Evolutionary conservation across 2,888 invertebrate genomes (phyloP).

Genomic region (Pinctada fucata): DNA sequence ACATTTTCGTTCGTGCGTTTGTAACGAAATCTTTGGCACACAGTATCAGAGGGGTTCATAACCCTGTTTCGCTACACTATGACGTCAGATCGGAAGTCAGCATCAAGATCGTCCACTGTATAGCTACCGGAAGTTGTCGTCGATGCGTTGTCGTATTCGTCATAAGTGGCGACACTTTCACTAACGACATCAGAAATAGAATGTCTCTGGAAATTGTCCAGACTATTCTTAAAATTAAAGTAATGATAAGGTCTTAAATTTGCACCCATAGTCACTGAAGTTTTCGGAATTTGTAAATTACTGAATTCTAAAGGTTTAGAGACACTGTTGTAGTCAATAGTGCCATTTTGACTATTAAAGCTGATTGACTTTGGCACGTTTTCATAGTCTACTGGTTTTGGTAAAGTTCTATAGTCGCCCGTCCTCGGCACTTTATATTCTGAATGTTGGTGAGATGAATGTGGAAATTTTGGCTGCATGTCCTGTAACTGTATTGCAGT

Average conservation of each 20-base stretch:
- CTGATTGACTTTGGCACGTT: not conserved
- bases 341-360: no score
- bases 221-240: not conserved
- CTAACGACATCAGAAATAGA: slow-evolving; percentile 33
- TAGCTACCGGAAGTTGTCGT: slow-evolving; percentile 71
- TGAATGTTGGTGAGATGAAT: not conserved
- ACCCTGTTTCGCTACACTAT: not conserved
- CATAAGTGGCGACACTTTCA: slow-evolving; percentile 37
- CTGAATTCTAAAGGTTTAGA: no score
- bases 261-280: not conserved
- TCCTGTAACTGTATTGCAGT: not conserved
- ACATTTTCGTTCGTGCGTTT: no score
- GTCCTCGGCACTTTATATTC: not conserved
- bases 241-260: slow-evolving; percentile 1
- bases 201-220: not conserved
- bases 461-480: not conserved
- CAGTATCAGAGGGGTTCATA: no score
- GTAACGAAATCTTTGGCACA: no score
- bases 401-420: not conserved
- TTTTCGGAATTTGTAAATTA: not conserved
- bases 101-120: slow-evolving; percentile 55
- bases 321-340: no score
- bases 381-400: not conserved
- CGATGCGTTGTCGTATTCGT: slow-evolving; percentile 60
- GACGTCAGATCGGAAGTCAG: slow-evolving; percentile 8